Conservation (phyloP, 2,797 vertebrate genomes). For the Sebastes reedi region DNA sequence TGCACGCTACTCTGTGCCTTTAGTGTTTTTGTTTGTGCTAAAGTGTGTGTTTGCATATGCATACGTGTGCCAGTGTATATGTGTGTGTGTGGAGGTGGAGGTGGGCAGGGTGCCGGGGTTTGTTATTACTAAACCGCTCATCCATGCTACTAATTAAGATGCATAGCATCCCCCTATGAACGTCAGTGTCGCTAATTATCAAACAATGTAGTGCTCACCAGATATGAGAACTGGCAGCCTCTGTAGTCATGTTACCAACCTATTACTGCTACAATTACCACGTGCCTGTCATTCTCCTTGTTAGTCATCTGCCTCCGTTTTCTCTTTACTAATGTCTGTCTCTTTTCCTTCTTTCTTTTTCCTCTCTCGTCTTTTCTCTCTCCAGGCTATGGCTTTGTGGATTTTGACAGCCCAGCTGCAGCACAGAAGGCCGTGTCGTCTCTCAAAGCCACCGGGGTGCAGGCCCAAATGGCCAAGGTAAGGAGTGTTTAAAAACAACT, state of each 20-base stretch:
- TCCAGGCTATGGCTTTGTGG: slow-evolving; percentile 97
- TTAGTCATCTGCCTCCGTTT: slow-evolving; percentile 69
- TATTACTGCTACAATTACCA: slow-evolving; percentile 81
- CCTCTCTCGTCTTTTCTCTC: slow-evolving; percentile 28
- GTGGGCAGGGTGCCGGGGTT: slow-evolving; percentile 71
- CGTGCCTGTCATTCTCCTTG: slow-evolving; percentile 75
- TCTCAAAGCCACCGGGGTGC: slow-evolving; percentile 95
- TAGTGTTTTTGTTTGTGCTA: slow-evolving; percentile 16
- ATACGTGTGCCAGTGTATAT: neutral
- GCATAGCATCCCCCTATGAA: slow-evolving; percentile 77
- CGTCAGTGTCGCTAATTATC: slow-evolving; percentile 81
- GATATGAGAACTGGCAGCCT: slow-evolving; percentile 83
- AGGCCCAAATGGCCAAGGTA: slow-evolving; percentile 99
- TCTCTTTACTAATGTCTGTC: slow-evolving; percentile 50
- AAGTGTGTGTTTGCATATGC: neutral
- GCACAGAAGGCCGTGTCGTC: slow-evolving; percentile 97
- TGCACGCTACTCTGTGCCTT: neutral
- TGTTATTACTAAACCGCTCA: slow-evolving; percentile 81
- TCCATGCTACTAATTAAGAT: slow-evolving; percentile 81
- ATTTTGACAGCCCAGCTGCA: slow-evolving; percentile 97
- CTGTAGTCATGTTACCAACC: slow-evolving; percentile 80
- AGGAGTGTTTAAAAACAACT: slow-evolving; percentile 40
- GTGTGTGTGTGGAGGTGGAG: slow-evolving; percentile 59
- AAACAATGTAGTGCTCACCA: slow-evolving; percentile 81
- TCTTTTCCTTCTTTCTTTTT: slow-evolving; percentile 22